Evolutionary conservation across 1,140 invertebrate genomes (phyloP).

Genomic region (Drosophila ficusphila): DNA sequence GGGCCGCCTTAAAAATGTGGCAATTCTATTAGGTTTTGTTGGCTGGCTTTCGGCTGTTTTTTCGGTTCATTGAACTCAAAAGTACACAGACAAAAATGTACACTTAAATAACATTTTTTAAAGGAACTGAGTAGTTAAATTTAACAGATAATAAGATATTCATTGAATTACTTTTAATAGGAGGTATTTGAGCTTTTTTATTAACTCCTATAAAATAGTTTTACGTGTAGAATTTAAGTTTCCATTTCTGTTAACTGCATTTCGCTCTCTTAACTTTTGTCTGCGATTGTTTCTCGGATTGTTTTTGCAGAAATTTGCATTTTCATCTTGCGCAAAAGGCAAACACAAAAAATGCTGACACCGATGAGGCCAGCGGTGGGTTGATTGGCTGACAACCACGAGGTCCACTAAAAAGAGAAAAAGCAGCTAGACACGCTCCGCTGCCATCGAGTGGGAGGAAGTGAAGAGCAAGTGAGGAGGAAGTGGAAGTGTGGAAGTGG

Average conservation of each 20-base stretch:
- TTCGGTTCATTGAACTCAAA: conserved; percentile 36
- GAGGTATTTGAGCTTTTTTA: too few species aligned
- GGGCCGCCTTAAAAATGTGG: conserved; percentile 50
- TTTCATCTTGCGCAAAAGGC: conserved; percentile 69
- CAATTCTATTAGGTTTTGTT: conserved; percentile 53
- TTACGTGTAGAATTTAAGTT: conserved; percentile 22
- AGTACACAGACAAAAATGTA: neutral
- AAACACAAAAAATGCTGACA: conserved; percentile 64
- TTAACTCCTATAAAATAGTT: too few species aligned
- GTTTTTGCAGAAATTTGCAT: conserved; percentile 76
- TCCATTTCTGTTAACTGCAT: conserved; percentile 42
- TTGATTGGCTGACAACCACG: conserved; percentile 58
- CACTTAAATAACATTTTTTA: too few species aligned
- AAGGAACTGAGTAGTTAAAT: too few species aligned
- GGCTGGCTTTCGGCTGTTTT: conserved; percentile 11
- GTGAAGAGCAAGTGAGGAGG: conserved; percentile 4
- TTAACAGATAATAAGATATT: too few species aligned
- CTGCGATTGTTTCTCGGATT: conserved; percentile 29
- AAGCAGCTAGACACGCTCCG: conserved; percentile 40
- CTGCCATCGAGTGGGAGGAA: conserved; percentile 44
- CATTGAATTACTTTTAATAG: neutral
- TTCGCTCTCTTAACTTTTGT: conserved; percentile 37
- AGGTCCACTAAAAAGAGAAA: conserved; percentile 22
- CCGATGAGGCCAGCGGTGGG: conserved; percentile 53
- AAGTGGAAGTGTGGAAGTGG: neutral